These are phyloP conservation scores for Burhinus bistriatus DNA, from an alignment of 2,113 vertebrate species.

Conservation along the genomic window DNA sequence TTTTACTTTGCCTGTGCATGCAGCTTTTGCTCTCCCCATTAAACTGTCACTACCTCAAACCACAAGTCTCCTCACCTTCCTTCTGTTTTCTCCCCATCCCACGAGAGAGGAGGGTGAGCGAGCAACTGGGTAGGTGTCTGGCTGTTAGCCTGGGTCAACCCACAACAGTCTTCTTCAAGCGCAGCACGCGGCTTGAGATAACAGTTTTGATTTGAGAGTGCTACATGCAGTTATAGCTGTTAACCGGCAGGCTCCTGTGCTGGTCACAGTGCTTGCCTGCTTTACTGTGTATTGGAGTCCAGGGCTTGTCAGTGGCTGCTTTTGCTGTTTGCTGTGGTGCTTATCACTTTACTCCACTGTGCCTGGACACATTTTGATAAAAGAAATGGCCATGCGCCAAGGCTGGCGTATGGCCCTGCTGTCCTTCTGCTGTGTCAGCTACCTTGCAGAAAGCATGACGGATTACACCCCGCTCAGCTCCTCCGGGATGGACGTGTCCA, in stretches of 20 bases:
- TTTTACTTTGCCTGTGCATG: background rate
- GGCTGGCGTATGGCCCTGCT: accelerated
- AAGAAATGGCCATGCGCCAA: background rate
- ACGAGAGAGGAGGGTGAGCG: accelerated
- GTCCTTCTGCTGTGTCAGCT: background rate
- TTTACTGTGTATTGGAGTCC: background rate
- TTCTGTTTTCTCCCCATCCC: background rate
- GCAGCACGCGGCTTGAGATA: background rate
- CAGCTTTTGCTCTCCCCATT: background rate
- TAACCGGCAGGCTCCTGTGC: background rate
- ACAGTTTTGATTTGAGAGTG: background rate
- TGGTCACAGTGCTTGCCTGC: background rate
- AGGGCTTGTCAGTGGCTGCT: background rate
- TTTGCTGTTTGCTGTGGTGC: background rate
- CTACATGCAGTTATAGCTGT: background rate
- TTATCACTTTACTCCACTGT: background rate
- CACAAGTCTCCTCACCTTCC: background rate
- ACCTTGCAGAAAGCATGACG: accelerated
- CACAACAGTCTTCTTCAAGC: background rate
- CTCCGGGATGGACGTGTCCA: background rate
- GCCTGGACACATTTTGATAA: background rate
- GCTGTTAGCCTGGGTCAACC: background rate
- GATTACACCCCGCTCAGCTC: background rate
- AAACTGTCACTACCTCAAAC: background rate
- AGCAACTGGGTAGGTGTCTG: background rate